Percentiles rank a stretch among this genome's conserved stretches.
phyloP scores from a whole-genome alignment of 2,113 vertebrate genomes.

The Psittacara wagleri region DNA sequence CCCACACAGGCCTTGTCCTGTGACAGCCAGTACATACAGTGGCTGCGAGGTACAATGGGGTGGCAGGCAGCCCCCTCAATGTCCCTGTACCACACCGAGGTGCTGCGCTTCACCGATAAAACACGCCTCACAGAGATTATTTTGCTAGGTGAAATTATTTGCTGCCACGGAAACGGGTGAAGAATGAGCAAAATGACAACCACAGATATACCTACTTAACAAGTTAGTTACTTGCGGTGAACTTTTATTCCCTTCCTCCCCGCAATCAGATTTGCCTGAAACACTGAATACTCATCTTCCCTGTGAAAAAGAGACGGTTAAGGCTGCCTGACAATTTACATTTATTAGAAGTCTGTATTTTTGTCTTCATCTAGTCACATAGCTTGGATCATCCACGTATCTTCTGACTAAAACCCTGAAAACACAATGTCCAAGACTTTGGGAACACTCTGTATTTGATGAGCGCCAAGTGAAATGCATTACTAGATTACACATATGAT shows the following conservation, averaged over 20 bases:
- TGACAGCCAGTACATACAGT: neutral
- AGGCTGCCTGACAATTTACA: constrained; percentile 26
- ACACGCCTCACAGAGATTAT: accelerated
- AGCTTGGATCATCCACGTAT: constrained; percentile 45
- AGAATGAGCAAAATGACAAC: neutral
- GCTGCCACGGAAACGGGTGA: neutral
- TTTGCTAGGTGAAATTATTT: neutral
- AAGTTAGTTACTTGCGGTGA: neutral
- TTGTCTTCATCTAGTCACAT: constrained; percentile 35
- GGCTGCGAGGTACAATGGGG: accelerated
- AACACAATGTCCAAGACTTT: constrained; percentile 47
- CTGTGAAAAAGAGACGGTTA: constrained; percentile 12
- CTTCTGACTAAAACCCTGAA: constrained; percentile 49
- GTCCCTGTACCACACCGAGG: accelerated
- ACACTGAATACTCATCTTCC: neutral
- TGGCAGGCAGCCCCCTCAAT: accelerated
- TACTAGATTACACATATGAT: constrained; percentile 55
- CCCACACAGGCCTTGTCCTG: neutral
- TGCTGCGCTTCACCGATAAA: neutral
- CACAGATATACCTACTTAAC: neutral
- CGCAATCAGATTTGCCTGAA: neutral
- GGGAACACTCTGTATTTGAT: constrained; percentile 43
- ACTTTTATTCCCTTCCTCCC: neutral
- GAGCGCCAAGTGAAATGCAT: constrained; percentile 21
- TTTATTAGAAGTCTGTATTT: constrained; percentile 57